Conservation (phyloP, 2,113 vertebrate species). For the Heterochromis multidens region DNA sequence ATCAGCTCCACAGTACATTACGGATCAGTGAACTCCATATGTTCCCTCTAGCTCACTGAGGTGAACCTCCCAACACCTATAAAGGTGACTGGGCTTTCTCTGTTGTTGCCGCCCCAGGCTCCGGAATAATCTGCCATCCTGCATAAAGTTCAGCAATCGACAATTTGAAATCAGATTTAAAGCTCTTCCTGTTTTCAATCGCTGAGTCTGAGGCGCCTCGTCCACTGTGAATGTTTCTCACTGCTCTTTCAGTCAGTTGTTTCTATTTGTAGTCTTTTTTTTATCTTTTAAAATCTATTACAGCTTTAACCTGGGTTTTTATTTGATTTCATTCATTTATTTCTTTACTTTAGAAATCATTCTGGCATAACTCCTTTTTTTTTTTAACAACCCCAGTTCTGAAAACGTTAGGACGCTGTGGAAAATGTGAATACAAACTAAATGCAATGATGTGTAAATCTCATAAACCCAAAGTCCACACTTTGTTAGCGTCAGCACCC, state of each 20-base stretch:
- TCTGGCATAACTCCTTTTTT: neutral
- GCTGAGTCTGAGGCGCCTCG: neutral
- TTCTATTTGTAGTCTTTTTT: neutral
- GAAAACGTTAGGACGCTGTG: neutral
- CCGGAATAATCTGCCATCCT: neutral
- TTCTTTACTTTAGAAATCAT: neutral
- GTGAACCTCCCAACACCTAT: no score
- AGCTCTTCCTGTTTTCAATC: neutral
- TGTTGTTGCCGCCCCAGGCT: no score
- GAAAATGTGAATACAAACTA: no score
- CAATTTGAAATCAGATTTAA: neutral
- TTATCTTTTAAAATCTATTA: neutral
- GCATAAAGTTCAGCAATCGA: neutral
- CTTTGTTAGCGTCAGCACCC: no score
- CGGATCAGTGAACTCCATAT: no score
- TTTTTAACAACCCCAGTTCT: neutral
- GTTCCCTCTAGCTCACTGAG: no score
- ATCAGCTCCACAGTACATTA: neutral
- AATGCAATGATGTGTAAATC: no score
- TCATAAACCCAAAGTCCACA: no score
- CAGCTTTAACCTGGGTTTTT: neutral
- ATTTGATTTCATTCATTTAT: neutral
- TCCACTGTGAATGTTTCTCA: neutral
- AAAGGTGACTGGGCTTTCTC: no score
- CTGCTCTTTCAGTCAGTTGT: neutral